Conservation (phyloP, 2,113 vertebrate species). For the Phyllostomus discolor region DNA sequence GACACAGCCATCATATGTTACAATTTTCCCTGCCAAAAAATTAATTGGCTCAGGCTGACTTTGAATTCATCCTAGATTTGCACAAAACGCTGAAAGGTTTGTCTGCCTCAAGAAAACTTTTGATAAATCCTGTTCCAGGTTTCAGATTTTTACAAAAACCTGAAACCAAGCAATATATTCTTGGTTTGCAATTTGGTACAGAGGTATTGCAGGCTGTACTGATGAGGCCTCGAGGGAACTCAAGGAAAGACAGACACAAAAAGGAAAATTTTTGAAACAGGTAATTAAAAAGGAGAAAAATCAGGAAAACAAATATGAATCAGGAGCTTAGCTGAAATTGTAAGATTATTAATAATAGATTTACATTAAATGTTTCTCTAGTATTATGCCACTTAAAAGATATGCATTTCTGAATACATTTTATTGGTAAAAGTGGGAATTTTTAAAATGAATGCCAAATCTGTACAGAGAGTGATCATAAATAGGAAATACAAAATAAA, state of each 20-base stretch:
- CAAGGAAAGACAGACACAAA: not conserved
- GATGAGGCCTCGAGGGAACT: not conserved
- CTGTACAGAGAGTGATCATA: not conserved
- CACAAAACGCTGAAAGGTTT: slow-evolving; percentile 60
- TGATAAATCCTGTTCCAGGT: slow-evolving; percentile 47
- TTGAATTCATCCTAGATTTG: slow-evolving; percentile 68
- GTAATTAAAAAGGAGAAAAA: slow-evolving; percentile 32
- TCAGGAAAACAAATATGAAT: slow-evolving; percentile 31
- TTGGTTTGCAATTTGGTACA: slow-evolving; percentile 29
- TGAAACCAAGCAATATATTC: slow-evolving; percentile 46
- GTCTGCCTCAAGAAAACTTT: slow-evolving; percentile 65
- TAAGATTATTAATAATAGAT: slow-evolving; percentile 6
- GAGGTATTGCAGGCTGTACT: slow-evolving; percentile 32
- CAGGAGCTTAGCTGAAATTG: not conserved
- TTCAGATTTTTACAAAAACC: slow-evolving; percentile 56
- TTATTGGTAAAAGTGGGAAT: slow-evolving; percentile 9
- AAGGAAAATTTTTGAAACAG: not conserved
- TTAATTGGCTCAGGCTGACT: slow-evolving; percentile 68
- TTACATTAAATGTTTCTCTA: not conserved
- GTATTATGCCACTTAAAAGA: not conserved
- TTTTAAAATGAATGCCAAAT: slow-evolving; percentile 18
- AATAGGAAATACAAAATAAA: not conserved
- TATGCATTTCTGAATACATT: not conserved
- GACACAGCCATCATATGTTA: slow-evolving; percentile 53
- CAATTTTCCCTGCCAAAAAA: slow-evolving; percentile 66